Evolutionary conservation across 2,888 invertebrate species (phyloP), one percentile per base, ranked within the genome.

Genomic region (Chloroclysta siterata): DNA sequence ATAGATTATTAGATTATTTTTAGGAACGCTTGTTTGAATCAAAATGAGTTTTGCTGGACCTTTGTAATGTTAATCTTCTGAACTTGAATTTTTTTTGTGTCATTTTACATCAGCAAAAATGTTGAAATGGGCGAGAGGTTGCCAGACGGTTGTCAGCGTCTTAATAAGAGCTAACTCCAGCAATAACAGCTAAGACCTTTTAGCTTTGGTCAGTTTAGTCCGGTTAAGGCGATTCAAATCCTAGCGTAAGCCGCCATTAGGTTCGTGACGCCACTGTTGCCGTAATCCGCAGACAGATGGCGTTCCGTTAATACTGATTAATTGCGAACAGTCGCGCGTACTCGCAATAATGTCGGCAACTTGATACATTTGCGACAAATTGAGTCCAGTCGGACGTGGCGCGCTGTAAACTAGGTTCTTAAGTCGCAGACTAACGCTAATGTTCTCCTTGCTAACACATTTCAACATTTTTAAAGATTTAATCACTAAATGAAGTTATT

Each of bases 201-300:
- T 46, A 46, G 46, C 46, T 46, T 46, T 17, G 11, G 10, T 10
- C 46, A 17, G 53, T 39, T 42, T 22, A 52, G 59, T 42, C 51
- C 41, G 59, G 46, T 54, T 48, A 58, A 59, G 50, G 53, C 63
- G 51, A 22, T 50, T 36, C 59, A 64, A 56, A 65, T 53, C 61
- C 61, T 29, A 36, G 33, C 13, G 55, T 66, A 66, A 60, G 58
- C 69, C 46, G 56, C 52, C 53, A 62, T 59, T 63, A 64, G 58
- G 62, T 41, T 53, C 52, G 53, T 46, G 59, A 44, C 69, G 65
- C 66, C 66, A 44, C 60, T 67, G 69, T 63, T 54, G 56, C 52
- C 36, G 59, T 72, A 74, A 72, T 70, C 74, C 71, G 52, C 60
- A 61, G 72, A 74, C 71, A 68, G 71, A 74, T 74, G 70, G 71